Evolutionary conservation across 2,113 vertebrate genomes (phyloP).

Genomic region (Vombatus ursinus): DNA sequence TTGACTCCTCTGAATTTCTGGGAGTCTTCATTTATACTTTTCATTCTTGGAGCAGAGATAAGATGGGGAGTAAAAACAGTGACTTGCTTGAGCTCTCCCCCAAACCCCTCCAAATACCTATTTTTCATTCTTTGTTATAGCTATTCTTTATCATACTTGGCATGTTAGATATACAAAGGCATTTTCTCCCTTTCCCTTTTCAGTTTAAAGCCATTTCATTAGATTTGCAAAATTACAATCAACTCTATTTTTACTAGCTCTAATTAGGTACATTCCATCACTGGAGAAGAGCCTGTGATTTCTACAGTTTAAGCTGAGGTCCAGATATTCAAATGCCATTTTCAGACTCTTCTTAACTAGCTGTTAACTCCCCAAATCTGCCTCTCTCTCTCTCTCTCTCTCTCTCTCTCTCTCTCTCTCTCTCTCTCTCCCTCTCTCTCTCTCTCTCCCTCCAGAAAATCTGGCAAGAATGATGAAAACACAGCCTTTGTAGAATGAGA

Average conservation of each 20-base stretch:
- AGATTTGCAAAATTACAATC: neutral
- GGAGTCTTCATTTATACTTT: neutral
- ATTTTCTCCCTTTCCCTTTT: neutral
- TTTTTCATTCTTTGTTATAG: neutral
- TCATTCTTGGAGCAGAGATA: neutral
- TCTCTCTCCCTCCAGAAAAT: neutral
- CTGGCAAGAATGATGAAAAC: neutral
- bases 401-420: neutral
- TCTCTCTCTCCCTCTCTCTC: neutral
- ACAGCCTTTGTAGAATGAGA: neutral
- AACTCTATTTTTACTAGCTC: neutral
- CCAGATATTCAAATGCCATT: neutral
- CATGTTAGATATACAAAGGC: neutral
- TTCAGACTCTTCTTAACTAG: neutral
- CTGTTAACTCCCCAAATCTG: neutral
- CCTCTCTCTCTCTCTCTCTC: neutral
- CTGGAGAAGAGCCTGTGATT: neutral
- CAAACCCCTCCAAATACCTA: too few species aligned
- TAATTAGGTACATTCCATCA: neutral
- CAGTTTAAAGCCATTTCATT: neutral
- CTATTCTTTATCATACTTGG: neutral
- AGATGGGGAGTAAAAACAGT: too few species aligned
- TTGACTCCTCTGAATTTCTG: neutral
- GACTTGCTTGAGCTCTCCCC: too few species aligned
- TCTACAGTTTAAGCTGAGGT: neutral